phyloP scores from a whole-genome alignment of 2,113 vertebrate species.

The Tautogolabrus adspersus region DNA sequence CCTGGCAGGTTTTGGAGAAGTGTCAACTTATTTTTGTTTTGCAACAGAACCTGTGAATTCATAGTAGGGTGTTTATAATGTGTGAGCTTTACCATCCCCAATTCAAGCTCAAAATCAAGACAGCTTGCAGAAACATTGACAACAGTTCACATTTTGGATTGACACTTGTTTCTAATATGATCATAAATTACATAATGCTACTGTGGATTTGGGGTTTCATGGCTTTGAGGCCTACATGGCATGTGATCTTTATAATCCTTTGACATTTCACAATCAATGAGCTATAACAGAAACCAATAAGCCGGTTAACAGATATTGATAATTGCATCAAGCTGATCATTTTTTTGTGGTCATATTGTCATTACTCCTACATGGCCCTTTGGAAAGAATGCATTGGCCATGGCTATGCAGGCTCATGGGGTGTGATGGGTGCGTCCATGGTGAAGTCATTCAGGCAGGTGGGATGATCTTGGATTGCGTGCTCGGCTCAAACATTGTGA shows the following conservation, averaged over 20 bases:
- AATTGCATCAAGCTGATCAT: neutral
- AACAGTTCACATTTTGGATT: too few species aligned
- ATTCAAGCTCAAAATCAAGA: too few species aligned
- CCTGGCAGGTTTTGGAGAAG: neutral
- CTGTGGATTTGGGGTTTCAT: neutral
- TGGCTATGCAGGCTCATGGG: neutral
- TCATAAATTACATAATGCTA: neutral
- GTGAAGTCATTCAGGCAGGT: conserved; percentile 37
- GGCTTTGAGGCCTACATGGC: neutral
- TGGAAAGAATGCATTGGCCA: neutral
- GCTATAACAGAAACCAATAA: neutral
- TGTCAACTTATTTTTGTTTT: neutral
- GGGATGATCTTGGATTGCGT: conserved; percentile 32
- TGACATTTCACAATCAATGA: neutral
- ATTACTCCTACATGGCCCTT: too few species aligned
- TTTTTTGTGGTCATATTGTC: neutral
- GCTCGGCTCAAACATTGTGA: conserved; percentile 26
- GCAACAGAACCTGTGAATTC: neutral
- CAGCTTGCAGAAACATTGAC: too few species aligned
- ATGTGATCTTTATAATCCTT: neutral
- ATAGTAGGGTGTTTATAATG: too few species aligned
- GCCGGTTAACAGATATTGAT: neutral
- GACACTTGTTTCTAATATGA: neutral
- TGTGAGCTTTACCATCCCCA: too few species aligned
- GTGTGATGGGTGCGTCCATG: neutral